Evolutionary conservation across 2,113 vertebrate genomes (phyloP).

Genomic region (Tupaia tana): DNA sequence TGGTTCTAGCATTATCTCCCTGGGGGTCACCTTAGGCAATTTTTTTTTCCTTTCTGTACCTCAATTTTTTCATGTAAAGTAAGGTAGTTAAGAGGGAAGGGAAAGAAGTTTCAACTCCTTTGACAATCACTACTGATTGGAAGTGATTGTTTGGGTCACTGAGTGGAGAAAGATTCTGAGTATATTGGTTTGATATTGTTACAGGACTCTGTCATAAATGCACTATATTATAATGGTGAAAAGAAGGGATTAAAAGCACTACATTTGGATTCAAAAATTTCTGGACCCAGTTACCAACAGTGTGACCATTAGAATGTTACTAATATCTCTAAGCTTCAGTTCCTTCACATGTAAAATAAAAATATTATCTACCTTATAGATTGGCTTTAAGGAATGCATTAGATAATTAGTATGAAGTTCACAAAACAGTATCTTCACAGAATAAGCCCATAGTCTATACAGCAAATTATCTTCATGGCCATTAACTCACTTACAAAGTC

Average conservation of each 20-base stretch:
- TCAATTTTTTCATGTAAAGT: conserved; percentile 20
- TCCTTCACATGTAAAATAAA: neutral
- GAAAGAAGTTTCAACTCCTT: neutral
- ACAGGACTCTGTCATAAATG: neutral
- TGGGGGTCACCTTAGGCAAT: neutral
- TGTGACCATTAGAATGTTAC: neutral
- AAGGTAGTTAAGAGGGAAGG: conserved; percentile 1
- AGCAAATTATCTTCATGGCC: neutral
- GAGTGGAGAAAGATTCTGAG: conserved; percentile 10
- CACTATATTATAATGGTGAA: neutral
- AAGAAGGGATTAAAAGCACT: neutral
- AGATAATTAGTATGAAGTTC: neutral
- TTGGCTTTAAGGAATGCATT: neutral
- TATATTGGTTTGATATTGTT: neutral
- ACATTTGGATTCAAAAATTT: neutral
- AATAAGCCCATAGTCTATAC: neutral
- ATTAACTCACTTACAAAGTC: neutral
- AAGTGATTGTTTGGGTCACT: neutral
- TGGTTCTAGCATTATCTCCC: neutral
- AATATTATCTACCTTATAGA: neutral
- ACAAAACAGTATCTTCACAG: neutral
- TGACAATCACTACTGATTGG: neutral
- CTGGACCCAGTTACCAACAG: neutral
- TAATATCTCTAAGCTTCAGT: neutral
- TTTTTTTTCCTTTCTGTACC: neutral